Evolutionary conservation across 2,113 vertebrate genomes (phyloP), one percentile per base, ranked within the genome.

Genomic region (Albula goreensis): DNA sequence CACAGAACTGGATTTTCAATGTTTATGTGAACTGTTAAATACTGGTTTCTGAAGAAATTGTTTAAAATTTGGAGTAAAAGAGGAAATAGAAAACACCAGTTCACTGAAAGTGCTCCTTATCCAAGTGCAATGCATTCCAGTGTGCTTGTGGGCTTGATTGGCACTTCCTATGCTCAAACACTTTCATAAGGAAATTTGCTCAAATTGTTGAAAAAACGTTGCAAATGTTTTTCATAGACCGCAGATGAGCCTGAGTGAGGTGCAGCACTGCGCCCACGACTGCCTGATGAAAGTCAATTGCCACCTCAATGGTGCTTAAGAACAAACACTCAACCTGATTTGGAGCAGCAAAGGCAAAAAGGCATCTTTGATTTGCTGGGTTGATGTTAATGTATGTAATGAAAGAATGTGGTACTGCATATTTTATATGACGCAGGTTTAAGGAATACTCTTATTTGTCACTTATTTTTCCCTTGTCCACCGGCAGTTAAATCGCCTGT

Each of bases 171-270:
- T 82, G 81, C 11, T 56, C 8, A 82, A n/a, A 82, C 50, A 31
- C 81, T 82, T 12, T 56, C n/a, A 49, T 66, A 48, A 63, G 25
- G 25, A 83, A 83, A 31, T 83, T 56, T 48, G 53, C 31, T 63
- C 31, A 63, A 83, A 66, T 63, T 63, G 56, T 56, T 66, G 41
- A 83, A 41, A 57, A 85, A 79, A 85, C 53, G 77, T 48, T 19
- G n/a, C 13, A 49, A 50, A 86, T 22, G 52, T 17, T 52, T 50
- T 19, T 82, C 13, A 49, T 80, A 52, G 49, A 50, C 11, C 6
- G 31, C 81, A 25, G 31, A 41, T 81, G 31, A 50, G 51, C 10
- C 10, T 31, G 48, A 82, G 50, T 31, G 22, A 31, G 51, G 48
- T 8, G 22, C 50, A 50, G 17, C 41, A 15, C 12, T 22, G 31